phyloP scores from a whole-genome alignment of 2,888 invertebrate genomes.

The Homarus gammarus region DNA sequence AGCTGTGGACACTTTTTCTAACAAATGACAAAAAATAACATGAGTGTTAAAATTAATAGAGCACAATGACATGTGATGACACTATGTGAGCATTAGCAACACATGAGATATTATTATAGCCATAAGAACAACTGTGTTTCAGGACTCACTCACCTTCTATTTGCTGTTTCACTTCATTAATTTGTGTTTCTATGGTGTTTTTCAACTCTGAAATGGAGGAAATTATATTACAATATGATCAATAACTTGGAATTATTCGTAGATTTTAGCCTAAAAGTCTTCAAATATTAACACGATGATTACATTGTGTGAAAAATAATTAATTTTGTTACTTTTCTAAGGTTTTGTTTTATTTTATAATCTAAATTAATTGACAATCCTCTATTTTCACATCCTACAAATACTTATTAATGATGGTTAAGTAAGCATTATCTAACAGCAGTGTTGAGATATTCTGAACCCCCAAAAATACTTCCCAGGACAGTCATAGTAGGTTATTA shows the following conservation, averaged over 20 bases:
- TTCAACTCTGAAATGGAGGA: constrained; percentile 91
- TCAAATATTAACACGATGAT: not conserved
- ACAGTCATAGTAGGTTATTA: no score
- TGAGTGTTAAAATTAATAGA: no score
- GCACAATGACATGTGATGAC: constrained; percentile 1
- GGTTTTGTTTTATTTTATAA: not conserved
- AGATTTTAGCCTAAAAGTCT: no score
- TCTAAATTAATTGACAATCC: no score
- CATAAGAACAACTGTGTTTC: not conserved
- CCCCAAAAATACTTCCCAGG: no score
- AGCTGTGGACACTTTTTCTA: constrained; percentile 72
- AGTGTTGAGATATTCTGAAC: no score
- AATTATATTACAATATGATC: constrained; percentile 49
- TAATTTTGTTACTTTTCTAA: not conserved
- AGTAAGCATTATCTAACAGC: no score
- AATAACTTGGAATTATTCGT: not conserved
- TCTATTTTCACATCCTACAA: no score
- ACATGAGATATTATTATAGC: not conserved
- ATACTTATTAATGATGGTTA: no score
- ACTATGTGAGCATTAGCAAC: constrained; percentile 1
- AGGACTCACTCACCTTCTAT: constrained; percentile 89
- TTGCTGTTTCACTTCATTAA: constrained; percentile 96
- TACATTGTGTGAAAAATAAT: not conserved
- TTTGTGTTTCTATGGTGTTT: constrained; percentile 98
- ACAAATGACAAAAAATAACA: constrained; percentile 35